Percentiles rank a stretch among this genome's conserved stretches.
phyloP scores from a whole-genome alignment of 30 jellyfish, hydroid and myxozoan genomes.

The Turritopsis rubra region DNA sequence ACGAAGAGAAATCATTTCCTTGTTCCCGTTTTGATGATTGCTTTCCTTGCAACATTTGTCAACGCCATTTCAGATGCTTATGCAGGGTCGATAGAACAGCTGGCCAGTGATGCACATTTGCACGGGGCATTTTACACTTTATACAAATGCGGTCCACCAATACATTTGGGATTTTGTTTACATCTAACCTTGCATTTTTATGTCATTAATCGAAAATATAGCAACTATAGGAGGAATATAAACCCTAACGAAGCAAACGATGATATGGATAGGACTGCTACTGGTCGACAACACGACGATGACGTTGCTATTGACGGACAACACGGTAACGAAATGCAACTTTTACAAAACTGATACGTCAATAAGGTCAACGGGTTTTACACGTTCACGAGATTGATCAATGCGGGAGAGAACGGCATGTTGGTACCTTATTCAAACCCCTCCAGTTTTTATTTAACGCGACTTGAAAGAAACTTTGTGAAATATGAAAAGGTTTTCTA shows the following conservation, averaged over 20 bases:
- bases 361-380: too few relatives aligned
- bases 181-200: constrained; percentile 1
- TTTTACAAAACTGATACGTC: too few relatives aligned
- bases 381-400: too few relatives aligned
- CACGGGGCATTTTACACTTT: background rate
- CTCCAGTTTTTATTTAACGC: too few relatives aligned
- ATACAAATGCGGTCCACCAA: constrained; percentile 4
- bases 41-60: background rate
- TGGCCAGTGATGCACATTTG: background rate
- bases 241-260: background rate
- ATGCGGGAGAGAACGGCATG: too few relatives aligned
- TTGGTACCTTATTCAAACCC: too few relatives aligned
- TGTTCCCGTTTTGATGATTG: background rate
- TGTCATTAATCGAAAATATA: background rate
- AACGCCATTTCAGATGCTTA: background rate
- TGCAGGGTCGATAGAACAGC: background rate
- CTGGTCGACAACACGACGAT: too few relatives aligned
- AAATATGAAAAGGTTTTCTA: too few relatives aligned
- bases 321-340: too few relatives aligned
- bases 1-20: background rate
- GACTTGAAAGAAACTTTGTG: too few relatives aligned
- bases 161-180: constrained; percentile 7
- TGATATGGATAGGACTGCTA: background rate
- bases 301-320: too few relatives aligned
- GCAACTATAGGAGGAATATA: background rate